Base-by-base conservation (phyloP, 2,113 vertebrate genomes). In the Bufo bufo region DNA sequence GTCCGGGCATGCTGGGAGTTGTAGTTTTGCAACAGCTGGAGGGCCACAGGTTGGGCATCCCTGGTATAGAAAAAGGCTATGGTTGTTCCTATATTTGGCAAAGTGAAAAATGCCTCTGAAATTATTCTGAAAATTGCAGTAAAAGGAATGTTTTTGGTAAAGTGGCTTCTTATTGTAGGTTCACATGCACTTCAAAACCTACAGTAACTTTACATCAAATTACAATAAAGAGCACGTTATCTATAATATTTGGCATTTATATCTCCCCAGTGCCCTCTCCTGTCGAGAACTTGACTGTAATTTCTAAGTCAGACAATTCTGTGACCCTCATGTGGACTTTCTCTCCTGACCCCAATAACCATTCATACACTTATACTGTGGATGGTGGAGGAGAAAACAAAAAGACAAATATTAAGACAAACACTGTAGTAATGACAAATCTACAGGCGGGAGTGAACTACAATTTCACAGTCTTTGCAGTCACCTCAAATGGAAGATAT, bases 261-360 rank as follows among this genome's bases (percentile, higher is more conserved):
- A 4, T 50, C 56, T 59, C 61, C 2, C 19, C 66, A 92, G 91
- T n/a, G 2, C 82, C 86, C 47, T 87, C 72, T 3, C 8, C 88
- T 6, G 45, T 87, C 47, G 20, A 14, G 0, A 0, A n/a, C 20
- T 45, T 90, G 3, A 6, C 0, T 0, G 49, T 80, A 11, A 3
- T 3, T 2, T 3, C 3, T 3, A 23, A 0, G 47, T 85, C 33
- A 54, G 89, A 0, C 59, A 86, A 7, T 74, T 90, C 85, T 49
- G 2, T 92, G 86, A 82, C 17, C 19, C 89, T 91, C 63, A 0
- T 0, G 10, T 92, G 89, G 91, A 16, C 9, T 0, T 0, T 1
- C 59, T 77, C 0, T 56, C 33, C 56, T 61, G 52, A 77, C 20
- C 17, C 23, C 12, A 85, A 85, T 20, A 49, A 0, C 17, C 19